Evolutionary conservation across 2,113 vertebrate genomes (phyloP).

Genomic region (Laticauda laticaudata): DNA sequence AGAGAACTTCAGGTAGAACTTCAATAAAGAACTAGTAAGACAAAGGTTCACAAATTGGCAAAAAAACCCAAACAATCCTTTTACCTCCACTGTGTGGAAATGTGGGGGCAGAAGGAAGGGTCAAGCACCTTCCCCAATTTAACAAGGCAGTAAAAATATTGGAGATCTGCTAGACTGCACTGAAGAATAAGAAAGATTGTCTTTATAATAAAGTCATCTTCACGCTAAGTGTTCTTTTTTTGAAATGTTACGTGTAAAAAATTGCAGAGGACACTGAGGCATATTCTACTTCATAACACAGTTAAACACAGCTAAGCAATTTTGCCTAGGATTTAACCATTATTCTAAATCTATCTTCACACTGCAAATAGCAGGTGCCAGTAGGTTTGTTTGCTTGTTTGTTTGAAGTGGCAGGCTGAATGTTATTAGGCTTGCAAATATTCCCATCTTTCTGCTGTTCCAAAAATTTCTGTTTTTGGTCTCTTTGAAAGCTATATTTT

Average conservation of each 20-base stretch:
- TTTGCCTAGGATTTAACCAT: background rate
- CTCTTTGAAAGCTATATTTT: background rate
- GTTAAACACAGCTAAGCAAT: background rate
- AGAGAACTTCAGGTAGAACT: background rate
- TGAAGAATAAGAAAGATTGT: background rate
- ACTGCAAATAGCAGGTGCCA: background rate
- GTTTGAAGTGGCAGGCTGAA: background rate
- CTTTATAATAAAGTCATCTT: background rate
- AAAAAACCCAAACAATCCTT: background rate
- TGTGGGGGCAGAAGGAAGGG: background rate
- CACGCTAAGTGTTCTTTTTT: constrained; percentile 1
- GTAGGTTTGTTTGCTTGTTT: background rate
- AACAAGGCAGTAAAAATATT: constrained; percentile 22
- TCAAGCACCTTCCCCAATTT: background rate
- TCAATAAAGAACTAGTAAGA: background rate
- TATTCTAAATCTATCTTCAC: background rate
- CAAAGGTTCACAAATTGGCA: background rate
- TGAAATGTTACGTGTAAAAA: background rate
- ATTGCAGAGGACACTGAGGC: background rate
- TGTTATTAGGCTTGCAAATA: background rate
- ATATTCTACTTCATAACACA: background rate
- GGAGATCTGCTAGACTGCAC: background rate
- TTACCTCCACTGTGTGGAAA: background rate
- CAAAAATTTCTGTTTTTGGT: background rate
- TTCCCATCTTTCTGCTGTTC: background rate